Evolutionary conservation across 2,888 invertebrate genomes (phyloP).

Genomic region (Spisula solida): DNA sequence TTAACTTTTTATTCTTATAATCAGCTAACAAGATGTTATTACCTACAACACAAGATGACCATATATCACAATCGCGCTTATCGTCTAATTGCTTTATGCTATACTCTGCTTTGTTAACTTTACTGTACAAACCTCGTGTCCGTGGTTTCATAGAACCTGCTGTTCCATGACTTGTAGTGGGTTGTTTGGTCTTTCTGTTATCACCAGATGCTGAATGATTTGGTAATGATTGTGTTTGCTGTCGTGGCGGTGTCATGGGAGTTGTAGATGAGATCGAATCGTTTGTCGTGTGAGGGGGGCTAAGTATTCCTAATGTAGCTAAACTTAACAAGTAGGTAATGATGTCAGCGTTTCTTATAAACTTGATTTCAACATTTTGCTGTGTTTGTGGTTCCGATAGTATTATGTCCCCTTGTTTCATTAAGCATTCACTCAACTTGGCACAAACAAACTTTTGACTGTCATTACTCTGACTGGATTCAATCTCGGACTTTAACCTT

Average conservation of each 20-base stretch:
- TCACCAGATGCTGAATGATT: neutral
- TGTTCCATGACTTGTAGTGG: neutral
- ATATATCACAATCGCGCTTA: neutral
- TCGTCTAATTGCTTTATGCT: neutral
- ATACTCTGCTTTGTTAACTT: neutral
- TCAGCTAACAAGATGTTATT: neutral
- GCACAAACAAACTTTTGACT: neutral
- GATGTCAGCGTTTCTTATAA: neutral
- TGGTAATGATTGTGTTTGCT: neutral
- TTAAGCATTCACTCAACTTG: neutral
- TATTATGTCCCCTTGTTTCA: neutral
- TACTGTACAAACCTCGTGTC: neutral
- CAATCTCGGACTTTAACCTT: neutral
- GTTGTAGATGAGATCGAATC: no score
- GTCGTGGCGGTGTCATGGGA: neutral
- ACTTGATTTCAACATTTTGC: neutral
- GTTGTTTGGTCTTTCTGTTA: neutral
- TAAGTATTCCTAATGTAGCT: no score
- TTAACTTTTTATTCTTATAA: neutral
- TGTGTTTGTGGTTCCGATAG: neutral
- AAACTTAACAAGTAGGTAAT: neutral
- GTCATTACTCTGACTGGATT: neutral
- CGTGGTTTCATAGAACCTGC: neutral
- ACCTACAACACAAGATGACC: neutral
- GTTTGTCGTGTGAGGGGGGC: no score